A percentile compares a stretch with the other conserved stretches of the same genome.
Conservation (phyloP, 2,797 vertebrate genomes). For the Rhincodon typus region DNA sequence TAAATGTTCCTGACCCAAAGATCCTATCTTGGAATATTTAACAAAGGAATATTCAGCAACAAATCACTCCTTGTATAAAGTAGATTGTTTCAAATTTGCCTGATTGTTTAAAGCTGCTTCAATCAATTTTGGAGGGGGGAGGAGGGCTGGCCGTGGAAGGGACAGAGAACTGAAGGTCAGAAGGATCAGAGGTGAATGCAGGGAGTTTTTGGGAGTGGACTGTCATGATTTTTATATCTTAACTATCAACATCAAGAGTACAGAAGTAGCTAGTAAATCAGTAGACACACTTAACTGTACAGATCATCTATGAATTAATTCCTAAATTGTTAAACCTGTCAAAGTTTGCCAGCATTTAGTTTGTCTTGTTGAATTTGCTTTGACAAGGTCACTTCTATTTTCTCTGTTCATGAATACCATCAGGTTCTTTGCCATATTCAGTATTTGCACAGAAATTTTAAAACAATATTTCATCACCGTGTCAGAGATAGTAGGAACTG, state of each 20-base stretch:
- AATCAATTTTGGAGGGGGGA: neutral
- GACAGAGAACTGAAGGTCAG: neutral
- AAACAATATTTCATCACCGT: constrained; percentile 9
- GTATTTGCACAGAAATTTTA: neutral
- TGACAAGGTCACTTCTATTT: neutral
- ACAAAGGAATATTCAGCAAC: neutral
- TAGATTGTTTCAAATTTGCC: neutral
- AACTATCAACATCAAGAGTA: neutral
- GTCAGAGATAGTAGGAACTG: too few relatives aligned
- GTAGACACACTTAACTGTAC: neutral
- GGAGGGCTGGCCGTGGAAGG: neutral
- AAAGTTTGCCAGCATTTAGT: neutral
- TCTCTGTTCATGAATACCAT: neutral
- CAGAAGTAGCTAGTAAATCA: neutral
- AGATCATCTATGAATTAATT: neutral
- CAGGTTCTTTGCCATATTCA: neutral
- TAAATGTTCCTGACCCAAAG: neutral
- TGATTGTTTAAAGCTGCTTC: neutral
- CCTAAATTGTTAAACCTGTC: neutral
- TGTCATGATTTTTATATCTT: neutral
- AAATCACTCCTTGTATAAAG: neutral
- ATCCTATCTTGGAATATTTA: neutral
- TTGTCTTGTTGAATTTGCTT: neutral
- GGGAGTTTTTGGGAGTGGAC: neutral
- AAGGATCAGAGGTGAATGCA: neutral